Evolutionary conservation across 2,888 invertebrate species (phyloP), one percentile per base, ranked within the genome.

Genomic region (Sericinus montela): DNA sequence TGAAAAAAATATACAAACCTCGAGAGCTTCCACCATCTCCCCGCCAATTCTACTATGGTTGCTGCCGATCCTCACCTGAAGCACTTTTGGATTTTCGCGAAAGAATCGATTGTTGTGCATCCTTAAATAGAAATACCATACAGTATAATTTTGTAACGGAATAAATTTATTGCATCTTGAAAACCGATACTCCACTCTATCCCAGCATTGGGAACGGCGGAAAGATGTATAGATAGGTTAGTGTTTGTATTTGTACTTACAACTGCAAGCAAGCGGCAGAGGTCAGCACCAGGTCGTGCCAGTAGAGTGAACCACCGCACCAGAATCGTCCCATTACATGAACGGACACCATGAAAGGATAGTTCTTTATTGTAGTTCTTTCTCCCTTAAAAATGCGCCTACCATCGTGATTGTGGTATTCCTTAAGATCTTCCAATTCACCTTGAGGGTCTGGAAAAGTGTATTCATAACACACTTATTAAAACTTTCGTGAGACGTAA

Each of bases 71-170:
- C 87, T 67, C 6, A 88, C 72, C 46, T 73, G 60, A 1, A 88
- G 59, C 0, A 78, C 69, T 10, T 60, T 65, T 0, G 87, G 87
- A 48, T 88, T 88, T 54, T 88, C 87, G 0, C 87, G 75, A 53
- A 77, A 88, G 60, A 79, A 85, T 0, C 87, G 75, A 51, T 88
- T 88, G 56, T 88, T 88, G 56, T 88, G 82, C 75, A 84, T 75
- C 32, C 87, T 87, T 30, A 30, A 45, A 45, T 37, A 56, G 0
- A 7, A 25, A 25, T 25, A 8, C 4, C 8, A 25, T 7, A 25
- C 7, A 4, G 4, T 2, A 25, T 8, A 25, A 1, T 25, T 7
- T 25, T 25, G 1, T 19, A 19, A 19, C 2, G 5, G 2, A 19
- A 19, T 19, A 2, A 19, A n/a, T n/a, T n/a, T n/a, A n/a, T n/a